A percentile compares a stretch with the other conserved stretches of the same genome.
Evolutionary conservation across 2,797 vertebrate species (phyloP).

Genomic region (Danio choprae): DNA sequence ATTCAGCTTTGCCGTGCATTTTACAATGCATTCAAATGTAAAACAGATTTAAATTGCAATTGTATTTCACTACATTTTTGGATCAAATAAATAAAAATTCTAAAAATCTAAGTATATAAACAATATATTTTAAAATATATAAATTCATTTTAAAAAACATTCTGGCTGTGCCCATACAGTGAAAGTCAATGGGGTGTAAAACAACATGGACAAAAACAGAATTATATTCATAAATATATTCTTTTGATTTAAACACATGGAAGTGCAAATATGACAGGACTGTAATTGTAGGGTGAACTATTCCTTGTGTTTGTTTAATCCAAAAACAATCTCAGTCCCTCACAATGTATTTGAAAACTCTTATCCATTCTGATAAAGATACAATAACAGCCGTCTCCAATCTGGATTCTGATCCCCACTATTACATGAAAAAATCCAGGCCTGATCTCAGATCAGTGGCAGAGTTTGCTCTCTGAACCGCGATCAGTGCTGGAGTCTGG

Average conservation of each 20-base stretch:
- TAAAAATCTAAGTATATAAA: no score
- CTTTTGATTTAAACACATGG: background rate
- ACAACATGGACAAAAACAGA: background rate
- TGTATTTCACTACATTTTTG: no score
- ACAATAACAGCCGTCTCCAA: background rate
- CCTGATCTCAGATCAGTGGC: conserved; percentile 37
- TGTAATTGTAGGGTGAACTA: background rate
- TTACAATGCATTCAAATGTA: background rate
- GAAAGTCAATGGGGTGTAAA: background rate
- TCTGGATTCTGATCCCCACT: background rate
- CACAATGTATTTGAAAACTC: no score
- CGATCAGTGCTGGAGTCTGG: conserved; percentile 44
- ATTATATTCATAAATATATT: no score
- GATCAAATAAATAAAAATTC: no score
- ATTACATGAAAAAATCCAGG: background rate
- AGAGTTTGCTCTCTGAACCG: conserved; percentile 29
- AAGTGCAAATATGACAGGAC: background rate
- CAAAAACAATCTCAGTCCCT: background rate
- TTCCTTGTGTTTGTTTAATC: background rate
- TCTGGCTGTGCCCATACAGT: background rate
- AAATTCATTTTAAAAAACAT: background rate
- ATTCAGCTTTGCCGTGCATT: background rate
- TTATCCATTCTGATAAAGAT: no score
- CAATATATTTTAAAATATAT: no score
- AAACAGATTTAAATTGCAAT: no score